phyloP scores from a whole-genome alignment of 2,797 vertebrate species.

The Rhinella marina region DNA sequence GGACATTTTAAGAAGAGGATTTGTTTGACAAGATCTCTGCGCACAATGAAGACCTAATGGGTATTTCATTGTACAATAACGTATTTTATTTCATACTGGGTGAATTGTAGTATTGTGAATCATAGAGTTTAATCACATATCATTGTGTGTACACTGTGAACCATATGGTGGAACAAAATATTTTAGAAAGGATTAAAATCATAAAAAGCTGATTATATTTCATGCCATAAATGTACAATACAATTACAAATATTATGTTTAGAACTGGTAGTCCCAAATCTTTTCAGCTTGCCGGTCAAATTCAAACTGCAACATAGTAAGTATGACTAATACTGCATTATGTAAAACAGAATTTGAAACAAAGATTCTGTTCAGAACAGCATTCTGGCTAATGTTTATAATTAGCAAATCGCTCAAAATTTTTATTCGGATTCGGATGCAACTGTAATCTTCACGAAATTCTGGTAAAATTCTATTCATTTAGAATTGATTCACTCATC shows the following conservation, averaged over 20 bases:
- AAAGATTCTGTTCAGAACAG: background rate
- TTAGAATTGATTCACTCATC: no score
- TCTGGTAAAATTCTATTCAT: no score
- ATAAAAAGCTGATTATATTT: background rate
- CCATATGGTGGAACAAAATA: background rate
- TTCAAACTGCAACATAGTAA: background rate
- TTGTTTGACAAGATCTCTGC: constrained; percentile 6
- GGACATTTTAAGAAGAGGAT: background rate
- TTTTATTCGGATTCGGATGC: no score
- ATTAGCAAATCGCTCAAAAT: no score
- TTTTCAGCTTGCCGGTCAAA: background rate
- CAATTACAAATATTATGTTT: background rate
- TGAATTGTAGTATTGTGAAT: constrained; percentile 26
- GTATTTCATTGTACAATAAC: constrained; percentile 31
- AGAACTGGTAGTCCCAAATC: background rate
- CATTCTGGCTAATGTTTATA: no score
- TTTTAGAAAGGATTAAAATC: background rate
- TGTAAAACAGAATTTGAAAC: background rate
- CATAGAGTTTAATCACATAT: constrained; percentile 20
- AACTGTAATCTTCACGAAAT: no score
- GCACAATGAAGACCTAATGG: constrained; percentile 5
- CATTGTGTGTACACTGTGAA: constrained; percentile 2
- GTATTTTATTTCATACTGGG: constrained; percentile 40
- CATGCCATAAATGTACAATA: background rate
- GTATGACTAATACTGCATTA: background rate